Evolutionary conservation across 2,888 invertebrate species (phyloP), one percentile per base, ranked within the genome.

Genomic region (Hemithea aestivaria): DNA sequence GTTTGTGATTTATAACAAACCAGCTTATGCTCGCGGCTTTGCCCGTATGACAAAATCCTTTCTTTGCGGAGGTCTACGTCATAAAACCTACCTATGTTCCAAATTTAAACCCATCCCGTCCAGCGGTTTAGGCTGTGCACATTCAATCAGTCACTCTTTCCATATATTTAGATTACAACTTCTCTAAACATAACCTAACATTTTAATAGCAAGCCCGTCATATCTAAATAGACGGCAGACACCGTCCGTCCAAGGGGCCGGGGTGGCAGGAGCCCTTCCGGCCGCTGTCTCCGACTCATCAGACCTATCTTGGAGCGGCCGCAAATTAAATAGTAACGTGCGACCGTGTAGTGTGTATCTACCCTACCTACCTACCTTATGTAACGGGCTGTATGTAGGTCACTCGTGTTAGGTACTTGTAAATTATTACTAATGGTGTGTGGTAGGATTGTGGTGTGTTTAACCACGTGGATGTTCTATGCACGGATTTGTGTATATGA

Each of bases 221-320:
- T 65, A 63, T 61, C 67, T 73, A 76, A 76, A 75, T 77, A 74
- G 77, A 71, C 72, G 5, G 16, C 5, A 68, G 62, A 66, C 71
- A 74, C 38, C 38, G 40, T 35, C 36, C 27, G 68, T 57, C 62
- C 58, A 53, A 50, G 53, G 53, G 53, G 61, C 27, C 27, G 27
- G 41, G 38, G 37, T 46, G 49, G 66, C 56, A 45, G 63, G 61
- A 55, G 34, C 57, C 52, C 70, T 75, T 83, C 82, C 83, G 76
- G 71, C 67, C 74, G 76, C 78, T 79, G 84, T 83, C 83, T 83
- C 77, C 80, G 75, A 65, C 79, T 78, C 81, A 77, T 80, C 83
- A 79, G 74, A 71, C 77, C 78, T 81, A 84, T 84, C 84, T 84
- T 81, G 73, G 66, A 62, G 66, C 68, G 65, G 70, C 75, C 77